Evolutionary conservation across 2,888 invertebrate species (phyloP).

Genomic region (Hyposoter didymator): DNA sequence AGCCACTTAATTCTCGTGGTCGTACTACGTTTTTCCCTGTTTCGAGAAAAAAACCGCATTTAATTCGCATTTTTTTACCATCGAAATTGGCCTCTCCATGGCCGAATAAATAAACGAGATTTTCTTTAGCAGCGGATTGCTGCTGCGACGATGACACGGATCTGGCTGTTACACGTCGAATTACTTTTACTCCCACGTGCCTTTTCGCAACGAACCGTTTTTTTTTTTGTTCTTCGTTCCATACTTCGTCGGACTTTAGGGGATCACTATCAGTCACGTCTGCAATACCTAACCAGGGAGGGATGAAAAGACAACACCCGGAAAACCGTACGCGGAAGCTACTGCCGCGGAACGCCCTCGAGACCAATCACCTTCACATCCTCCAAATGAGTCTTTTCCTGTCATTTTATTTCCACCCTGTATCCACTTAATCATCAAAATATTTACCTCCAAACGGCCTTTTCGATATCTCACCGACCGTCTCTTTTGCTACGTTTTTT

Average conservation of each 20-base stretch:
- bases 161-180: conserved; percentile 4
- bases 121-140: not conserved
- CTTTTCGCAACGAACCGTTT: conserved; percentile 4
- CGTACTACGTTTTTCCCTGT: not conserved
- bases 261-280: conserved; percentile 18
- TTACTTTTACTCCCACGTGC: conserved; percentile 28
- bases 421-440: not conserved
- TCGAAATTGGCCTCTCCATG: not conserved
- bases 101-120: conserved; percentile 18
- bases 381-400: not conserved
- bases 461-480: not conserved
- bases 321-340: not conserved
- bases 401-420: not conserved
- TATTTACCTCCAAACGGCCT: not conserved
- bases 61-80: not conserved
- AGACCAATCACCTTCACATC: conserved; percentile 8
- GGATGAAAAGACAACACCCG: conserved; percentile 6
- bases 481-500: not conserved
- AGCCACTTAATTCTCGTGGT: not conserved
- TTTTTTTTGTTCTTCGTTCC: conserved; percentile 2
- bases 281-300: conserved; percentile 9
- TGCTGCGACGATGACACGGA: not conserved
- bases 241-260: conserved; percentile 9
- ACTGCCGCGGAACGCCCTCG: conserved; percentile 18
- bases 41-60: not conserved